These are phyloP conservation scores for Stomatorhinus walkeri DNA, from an alignment of 2,797 vertebrate genomes.

Conservation along the genomic window DNA sequence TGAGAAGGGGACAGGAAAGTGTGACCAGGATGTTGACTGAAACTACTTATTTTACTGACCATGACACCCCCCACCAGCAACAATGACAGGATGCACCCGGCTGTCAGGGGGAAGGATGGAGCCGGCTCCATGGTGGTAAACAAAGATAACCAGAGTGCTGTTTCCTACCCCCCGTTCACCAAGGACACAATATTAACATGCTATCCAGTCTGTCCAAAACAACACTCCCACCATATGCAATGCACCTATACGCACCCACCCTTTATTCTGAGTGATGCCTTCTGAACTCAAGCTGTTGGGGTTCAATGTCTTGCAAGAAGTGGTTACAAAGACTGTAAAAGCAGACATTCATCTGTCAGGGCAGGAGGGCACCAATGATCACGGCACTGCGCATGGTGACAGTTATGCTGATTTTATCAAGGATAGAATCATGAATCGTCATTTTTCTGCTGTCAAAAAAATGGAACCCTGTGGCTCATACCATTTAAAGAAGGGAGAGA, in stretches of 20 bases:
- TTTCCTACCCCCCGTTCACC: conserved; percentile 38
- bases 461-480: neutral
- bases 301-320: neutral
- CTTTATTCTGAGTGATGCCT: neutral
- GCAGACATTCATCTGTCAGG: neutral
- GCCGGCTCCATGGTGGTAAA: conserved; percentile 50
- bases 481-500: neutral
- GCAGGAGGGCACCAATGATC: neutral
- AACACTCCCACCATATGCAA: neutral
- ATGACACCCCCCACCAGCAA: conserved; percentile 30
- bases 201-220: neutral
- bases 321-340: neutral
- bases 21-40: conserved; percentile 11
- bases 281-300: neutral
- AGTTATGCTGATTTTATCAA: conserved; percentile 10
- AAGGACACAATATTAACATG: neutral
- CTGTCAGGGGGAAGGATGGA: conserved; percentile 60
- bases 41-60: neutral
- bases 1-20: conserved; percentile 52
- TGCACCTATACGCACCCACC: neutral
- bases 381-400: neutral
- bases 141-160: conserved; percentile 51
- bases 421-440: neutral
- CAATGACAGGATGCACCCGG: conserved; percentile 62
- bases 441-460: neutral